These are phyloP conservation scores for Mimas tiliae DNA, from an alignment of 2,888 invertebrate genomes.

Conservation along the genomic window DNA sequence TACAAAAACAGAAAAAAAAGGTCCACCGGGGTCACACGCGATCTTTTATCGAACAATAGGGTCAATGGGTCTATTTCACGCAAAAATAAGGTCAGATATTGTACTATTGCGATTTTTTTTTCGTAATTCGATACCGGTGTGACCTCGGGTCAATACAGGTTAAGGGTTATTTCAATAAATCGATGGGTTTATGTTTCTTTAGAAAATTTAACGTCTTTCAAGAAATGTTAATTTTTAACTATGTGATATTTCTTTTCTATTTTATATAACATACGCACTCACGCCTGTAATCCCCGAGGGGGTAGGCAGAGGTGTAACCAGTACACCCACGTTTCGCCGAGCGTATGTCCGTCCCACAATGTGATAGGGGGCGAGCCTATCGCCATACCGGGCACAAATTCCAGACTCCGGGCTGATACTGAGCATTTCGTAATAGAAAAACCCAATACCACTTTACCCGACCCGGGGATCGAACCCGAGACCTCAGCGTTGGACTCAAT, in stretches of 20 bases:
- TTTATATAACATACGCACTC: not conserved
- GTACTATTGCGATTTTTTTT: conserved; percentile 35
- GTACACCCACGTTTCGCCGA: too few species aligned
- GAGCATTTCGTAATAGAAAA: too few species aligned
- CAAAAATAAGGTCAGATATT: conserved; percentile 37
- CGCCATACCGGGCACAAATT: too few species aligned
- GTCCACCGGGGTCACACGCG: conserved; percentile 11
- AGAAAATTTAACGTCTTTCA: conserved; percentile 14
- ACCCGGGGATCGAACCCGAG: too few species aligned
- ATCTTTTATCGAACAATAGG: conserved; percentile 28
- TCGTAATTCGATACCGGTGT: conserved; percentile 20
- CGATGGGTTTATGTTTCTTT: not conserved
- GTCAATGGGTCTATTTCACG: conserved; percentile 27
- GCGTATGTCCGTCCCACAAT: too few species aligned
- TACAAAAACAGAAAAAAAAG: conserved; percentile 10
- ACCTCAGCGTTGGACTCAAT: too few species aligned
- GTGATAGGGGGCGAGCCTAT: too few species aligned
- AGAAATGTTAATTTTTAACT: not conserved
- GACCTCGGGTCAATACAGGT: conserved; percentile 21
- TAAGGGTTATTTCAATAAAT: conserved; percentile 17
- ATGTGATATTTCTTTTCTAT: not conserved
- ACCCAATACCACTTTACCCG: too few species aligned
- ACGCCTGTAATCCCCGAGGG: too few species aligned
- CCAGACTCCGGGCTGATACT: too few species aligned
- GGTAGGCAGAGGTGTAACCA: too few species aligned